Evolutionary conservation across 2,797 vertebrate species (phyloP).

Genomic region (Orestias chungarensis): DNA sequence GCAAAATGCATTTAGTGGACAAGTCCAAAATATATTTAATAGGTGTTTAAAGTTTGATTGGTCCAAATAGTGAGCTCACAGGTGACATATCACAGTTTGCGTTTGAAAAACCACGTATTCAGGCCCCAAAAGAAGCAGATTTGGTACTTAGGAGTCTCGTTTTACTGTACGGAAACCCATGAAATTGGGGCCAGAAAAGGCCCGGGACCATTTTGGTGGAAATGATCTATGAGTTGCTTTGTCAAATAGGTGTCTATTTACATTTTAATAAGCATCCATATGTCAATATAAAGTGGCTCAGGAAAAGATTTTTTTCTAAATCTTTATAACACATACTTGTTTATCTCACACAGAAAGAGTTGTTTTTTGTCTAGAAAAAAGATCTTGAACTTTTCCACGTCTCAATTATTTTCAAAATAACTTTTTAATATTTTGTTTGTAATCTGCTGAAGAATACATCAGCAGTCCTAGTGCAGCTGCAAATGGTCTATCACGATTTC

Average conservation of each 20-base stretch:
- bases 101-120: too few species aligned
- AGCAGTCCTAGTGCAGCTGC: constrained; percentile 23
- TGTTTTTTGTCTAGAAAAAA: constrained; percentile 14
- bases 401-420: constrained; percentile 10
- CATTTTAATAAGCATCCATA: neutral
- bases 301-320: neutral
- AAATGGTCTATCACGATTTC: constrained; percentile 45
- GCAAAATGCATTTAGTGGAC: too few species aligned
- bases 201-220: too few species aligned
- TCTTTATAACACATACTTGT: neutral
- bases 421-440: constrained; percentile 7
- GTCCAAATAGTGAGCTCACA: too few species aligned
- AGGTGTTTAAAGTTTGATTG: too few species aligned
- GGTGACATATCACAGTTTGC: too few species aligned
- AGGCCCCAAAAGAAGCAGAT: too few species aligned
- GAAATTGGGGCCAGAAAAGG: too few species aligned
- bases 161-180: too few species aligned
- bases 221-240: neutral
- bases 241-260: neutral
- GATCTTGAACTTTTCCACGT: constrained; percentile 6
- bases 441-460: constrained; percentile 36
- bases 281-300: neutral
- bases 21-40: too few species aligned
- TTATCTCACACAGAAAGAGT: neutral
- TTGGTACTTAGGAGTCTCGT: too few species aligned